Conservation (phyloP, 2,888 invertebrate species). For the Eutolmus rufibarbis region DNA sequence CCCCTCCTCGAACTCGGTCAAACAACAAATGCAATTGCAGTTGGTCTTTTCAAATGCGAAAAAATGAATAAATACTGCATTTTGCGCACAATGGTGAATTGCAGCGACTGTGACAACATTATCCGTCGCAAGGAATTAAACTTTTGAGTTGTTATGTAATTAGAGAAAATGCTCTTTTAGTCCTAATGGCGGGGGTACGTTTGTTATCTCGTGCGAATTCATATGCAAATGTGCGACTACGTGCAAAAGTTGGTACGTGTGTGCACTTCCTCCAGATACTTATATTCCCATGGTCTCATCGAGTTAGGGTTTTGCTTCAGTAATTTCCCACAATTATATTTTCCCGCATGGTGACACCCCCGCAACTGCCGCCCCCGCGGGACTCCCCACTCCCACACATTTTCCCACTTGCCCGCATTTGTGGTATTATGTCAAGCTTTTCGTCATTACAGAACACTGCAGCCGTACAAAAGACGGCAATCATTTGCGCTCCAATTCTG, state of each 20-base stretch:
- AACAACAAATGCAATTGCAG: not conserved
- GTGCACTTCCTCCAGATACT: not conserved
- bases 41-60: not conserved
- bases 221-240: not conserved
- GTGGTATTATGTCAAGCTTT: not conserved
- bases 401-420: not conserved
- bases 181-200: not conserved
- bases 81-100: not conserved
- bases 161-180: constrained; percentile 33
- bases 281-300: not conserved
- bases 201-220: not conserved
- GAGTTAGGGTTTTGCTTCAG: constrained; percentile 4
- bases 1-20: not conserved
- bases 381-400: not conserved
- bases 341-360: not conserved
- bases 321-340: constrained; percentile 43
- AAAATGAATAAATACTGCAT: not conserved
- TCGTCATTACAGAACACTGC: constrained; percentile 17
- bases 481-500: constrained; percentile 44
- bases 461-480: constrained; percentile 39
- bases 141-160: constrained; percentile 30
- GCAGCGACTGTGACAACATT: constrained; percentile 10
- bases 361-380: not conserved
- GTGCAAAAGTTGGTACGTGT: not conserved
- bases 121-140: constrained; percentile 5